Evolutionary conservation across 2,797 vertebrate species (phyloP).

Genomic region (Alfaro cultratus): DNA sequence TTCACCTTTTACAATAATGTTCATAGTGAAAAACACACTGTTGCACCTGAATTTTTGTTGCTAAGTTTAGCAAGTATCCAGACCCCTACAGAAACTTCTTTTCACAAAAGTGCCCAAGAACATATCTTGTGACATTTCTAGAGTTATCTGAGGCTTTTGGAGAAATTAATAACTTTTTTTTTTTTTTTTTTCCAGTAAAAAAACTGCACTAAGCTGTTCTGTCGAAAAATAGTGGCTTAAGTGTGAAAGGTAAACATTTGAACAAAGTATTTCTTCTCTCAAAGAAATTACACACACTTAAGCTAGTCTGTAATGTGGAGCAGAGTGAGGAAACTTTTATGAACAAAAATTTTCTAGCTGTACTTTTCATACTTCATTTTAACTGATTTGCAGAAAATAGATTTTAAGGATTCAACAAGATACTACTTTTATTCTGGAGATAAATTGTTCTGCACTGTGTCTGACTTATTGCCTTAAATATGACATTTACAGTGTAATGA

Average conservation of each 20-base stretch:
- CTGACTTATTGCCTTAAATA: slow-evolving; percentile 12
- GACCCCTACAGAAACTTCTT: neutral
- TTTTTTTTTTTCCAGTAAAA: neutral
- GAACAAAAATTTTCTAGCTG: slow-evolving; percentile 46
- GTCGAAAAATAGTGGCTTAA: slow-evolving; percentile 25
- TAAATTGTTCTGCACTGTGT: neutral
- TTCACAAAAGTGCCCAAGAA: neutral
- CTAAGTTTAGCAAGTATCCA: neutral
- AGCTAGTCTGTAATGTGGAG: slow-evolving; percentile 18
- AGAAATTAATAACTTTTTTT: neutral
- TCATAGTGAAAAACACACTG: neutral
- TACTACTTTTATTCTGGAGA: slow-evolving; percentile 9
- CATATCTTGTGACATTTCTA: neutral
- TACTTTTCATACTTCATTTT: slow-evolving; percentile 36
- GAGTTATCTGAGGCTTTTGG: neutral
- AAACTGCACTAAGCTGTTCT: slow-evolving; percentile 24
- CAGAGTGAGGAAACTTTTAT: slow-evolving; percentile 49
- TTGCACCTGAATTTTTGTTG: neutral
- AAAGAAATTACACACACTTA: slow-evolving; percentile 51
- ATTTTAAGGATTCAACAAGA: slow-evolving; percentile 38
- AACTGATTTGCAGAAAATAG: slow-evolving; percentile 6
- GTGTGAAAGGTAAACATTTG: slow-evolving; percentile 37
- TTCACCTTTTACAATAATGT: neutral
- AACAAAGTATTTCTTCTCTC: slow-evolving; percentile 34
- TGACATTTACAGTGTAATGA: slow-evolving; percentile 19